These are phyloP conservation scores for Centroberyx gerrardi DNA, from an alignment of 2,797 vertebrate species.

Conservation along the genomic window DNA sequence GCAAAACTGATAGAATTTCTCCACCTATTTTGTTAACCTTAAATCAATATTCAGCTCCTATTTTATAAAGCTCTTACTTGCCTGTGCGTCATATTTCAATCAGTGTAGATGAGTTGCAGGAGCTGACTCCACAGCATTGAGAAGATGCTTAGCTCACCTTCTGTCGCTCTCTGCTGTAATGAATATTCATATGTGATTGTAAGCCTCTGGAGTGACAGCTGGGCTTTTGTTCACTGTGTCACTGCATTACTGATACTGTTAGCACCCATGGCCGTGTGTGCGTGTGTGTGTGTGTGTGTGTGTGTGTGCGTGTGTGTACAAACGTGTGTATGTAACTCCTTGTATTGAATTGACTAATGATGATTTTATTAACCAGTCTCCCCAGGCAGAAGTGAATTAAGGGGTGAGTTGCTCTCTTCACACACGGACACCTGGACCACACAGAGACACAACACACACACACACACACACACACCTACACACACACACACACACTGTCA, in stretches of 20 bases:
- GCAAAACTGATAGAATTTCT: no score
- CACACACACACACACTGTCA: neutral
- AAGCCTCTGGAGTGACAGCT: slow-evolving; percentile 72
- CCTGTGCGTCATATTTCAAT: neutral
- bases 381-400: slow-evolving; percentile 20
- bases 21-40: no score
- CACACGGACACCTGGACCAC: slow-evolving; percentile 9
- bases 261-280: slow-evolving; percentile 46
- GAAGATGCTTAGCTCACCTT: slow-evolving; percentile 52
- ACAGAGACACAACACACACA: neutral
- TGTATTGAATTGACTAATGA: slow-evolving; percentile 22
- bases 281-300: slow-evolving; percentile 20
- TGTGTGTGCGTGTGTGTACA: neutral
- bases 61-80: neutral
- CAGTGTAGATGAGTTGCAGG: slow-evolving; percentile 1
- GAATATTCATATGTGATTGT: slow-evolving; percentile 75
- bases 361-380: slow-evolving; percentile 39
- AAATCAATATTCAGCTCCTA: neutral
- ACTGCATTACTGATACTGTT: slow-evolving; percentile 60
- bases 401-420: slow-evolving; percentile 20
- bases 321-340: neutral
- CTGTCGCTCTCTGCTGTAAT: slow-evolving; percentile 58
- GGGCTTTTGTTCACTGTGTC: slow-evolving; percentile 70
- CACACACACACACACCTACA: neutral
- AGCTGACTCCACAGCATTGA: slow-evolving; percentile 35